Percentiles rank a stretch among this genome's conserved stretches.
phyloP scores from a whole-genome alignment of 2,113 vertebrate genomes.

The Hydrochoerus hydrochaeris region DNA sequence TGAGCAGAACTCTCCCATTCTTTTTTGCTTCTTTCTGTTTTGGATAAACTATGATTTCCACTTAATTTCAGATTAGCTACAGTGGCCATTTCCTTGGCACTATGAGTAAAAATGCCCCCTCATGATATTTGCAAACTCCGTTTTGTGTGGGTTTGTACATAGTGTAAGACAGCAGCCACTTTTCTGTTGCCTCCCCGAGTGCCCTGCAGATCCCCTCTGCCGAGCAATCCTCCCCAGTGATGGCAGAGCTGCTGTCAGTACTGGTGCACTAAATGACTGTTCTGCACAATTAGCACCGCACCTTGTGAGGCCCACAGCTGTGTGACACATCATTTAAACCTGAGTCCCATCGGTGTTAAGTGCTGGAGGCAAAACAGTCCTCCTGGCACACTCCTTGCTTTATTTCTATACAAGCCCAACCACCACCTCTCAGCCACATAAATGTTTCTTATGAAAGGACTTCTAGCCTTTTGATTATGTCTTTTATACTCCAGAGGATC shows the following conservation, averaged over 20 bases:
- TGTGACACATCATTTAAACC: background rate
- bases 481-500: background rate
- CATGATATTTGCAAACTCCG: background rate
- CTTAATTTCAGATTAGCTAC: background rate
- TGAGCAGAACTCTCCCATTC: background rate
- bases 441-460: background rate
- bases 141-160: background rate
- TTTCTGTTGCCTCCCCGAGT: background rate
- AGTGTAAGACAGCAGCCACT: background rate
- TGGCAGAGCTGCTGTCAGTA: background rate
- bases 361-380: fast-evolving
- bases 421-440: no score
- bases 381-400: background rate
- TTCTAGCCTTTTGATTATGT: background rate
- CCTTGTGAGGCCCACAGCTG: background rate
- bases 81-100: background rate
- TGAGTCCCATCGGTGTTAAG: background rate
- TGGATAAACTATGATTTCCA: background rate
- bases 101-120: background rate
- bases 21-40: background rate
- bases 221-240: background rate
- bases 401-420: background rate
- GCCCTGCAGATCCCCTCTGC: background rate
- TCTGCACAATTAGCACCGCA: background rate
- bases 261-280: background rate